Evolutionary conservation across 2,113 vertebrate species (phyloP).

Genomic region (Nipponia nippon): DNA sequence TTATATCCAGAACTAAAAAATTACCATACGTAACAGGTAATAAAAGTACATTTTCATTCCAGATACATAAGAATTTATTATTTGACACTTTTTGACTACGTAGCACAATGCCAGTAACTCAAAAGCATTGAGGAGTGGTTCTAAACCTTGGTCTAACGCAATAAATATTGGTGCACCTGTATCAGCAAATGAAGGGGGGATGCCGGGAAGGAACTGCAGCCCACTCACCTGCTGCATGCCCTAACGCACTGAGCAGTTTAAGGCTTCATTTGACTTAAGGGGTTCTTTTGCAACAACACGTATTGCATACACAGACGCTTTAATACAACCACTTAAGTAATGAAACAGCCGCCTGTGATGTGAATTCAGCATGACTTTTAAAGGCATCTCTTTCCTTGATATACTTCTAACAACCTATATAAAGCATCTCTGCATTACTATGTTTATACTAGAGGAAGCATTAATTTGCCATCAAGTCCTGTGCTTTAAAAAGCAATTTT

Average conservation of each 20-base stretch:
- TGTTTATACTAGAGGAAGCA: background rate
- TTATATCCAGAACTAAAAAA: background rate
- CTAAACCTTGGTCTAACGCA: background rate
- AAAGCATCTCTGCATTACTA: background rate
- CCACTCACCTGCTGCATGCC: background rate
- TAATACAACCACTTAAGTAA: background rate
- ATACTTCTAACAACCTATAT: background rate
- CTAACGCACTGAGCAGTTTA: too few species aligned
- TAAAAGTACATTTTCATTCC: fast-evolving
- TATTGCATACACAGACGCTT: fast-evolving
- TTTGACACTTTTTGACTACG: background rate
- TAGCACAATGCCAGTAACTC: background rate
- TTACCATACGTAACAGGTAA: fast-evolving
- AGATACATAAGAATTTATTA: fast-evolving
- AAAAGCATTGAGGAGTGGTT: background rate
- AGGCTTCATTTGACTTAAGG: background rate
- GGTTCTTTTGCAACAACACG: background rate
- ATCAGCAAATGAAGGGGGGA: background rate
- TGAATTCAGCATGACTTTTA: background rate
- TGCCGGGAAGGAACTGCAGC: background rate
- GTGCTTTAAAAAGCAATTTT: background rate
- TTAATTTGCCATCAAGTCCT: background rate
- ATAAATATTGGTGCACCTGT: background rate
- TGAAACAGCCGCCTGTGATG: background rate
- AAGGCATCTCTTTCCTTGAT: background rate